phyloP scores from a whole-genome alignment of 2,113 vertebrate genomes.

The Gnathonemus longibarbis region DNA sequence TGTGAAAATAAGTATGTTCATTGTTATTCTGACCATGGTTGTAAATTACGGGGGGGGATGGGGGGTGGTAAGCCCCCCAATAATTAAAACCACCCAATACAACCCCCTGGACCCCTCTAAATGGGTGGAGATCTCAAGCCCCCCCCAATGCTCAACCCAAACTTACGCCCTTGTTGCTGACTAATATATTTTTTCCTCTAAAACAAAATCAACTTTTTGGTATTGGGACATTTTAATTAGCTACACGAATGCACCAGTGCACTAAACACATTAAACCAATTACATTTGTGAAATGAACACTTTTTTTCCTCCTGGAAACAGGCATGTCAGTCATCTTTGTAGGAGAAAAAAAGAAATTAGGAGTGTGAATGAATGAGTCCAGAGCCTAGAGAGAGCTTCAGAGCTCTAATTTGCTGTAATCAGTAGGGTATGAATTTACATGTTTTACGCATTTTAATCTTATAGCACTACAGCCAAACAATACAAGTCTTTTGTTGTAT shows the following conservation, averaged over 20 bases:
- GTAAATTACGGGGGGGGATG: not conserved
- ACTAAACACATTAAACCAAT: conserved; percentile 10
- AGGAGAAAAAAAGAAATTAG: not conserved
- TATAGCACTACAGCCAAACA: not conserved
- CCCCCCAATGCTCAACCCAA: not conserved
- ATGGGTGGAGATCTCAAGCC: not conserved
- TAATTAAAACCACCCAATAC: not conserved
- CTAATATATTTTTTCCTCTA: conserved; percentile 2
- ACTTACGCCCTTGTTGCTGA: not conserved
- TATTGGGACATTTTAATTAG: conserved; percentile 17
- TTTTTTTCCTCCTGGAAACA: not conserved
- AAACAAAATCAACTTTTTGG: conserved; percentile 1
- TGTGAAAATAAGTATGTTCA: not conserved
- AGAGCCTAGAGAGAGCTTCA: not conserved
- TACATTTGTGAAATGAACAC: not conserved
- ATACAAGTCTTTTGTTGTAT: not conserved
- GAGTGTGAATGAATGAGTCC: not conserved
- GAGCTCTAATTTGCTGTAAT: conserved; percentile 4
- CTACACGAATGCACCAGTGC: conserved; percentile 10
- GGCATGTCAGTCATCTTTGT: conserved; percentile 7
- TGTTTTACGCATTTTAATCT: conserved; percentile 7
- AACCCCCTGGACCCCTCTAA: not conserved
- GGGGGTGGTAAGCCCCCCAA: not conserved
- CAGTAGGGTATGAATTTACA: conserved; percentile 9
- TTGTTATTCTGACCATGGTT: not conserved